Base-by-base conservation (phyloP, 2,797 vertebrate genomes). In the Artibeus jamaicensis region DNA sequence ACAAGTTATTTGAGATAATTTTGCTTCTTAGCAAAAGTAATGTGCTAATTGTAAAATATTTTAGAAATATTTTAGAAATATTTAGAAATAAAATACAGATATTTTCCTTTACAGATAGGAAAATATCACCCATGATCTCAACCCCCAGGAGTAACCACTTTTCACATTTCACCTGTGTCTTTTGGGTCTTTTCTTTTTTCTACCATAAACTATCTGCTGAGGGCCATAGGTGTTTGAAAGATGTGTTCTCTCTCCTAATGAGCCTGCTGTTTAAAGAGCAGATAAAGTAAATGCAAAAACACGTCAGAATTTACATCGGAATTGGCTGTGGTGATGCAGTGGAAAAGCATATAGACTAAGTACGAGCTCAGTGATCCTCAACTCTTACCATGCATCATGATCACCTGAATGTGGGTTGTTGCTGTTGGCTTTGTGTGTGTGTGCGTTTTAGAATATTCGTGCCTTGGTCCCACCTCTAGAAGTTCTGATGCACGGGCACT, bases 41-140 rank as follows among this genome's bases (percentile, higher is more conserved):
- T 55, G n/a, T 89, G 16, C 89, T 89, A 19, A 37, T 88, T 71
- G 81, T 77, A 89, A 46, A 86, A 48, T 21, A 65, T 59, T 87
- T 67, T 44, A 79, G 89, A 94, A 82, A 55, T 89, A 76, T 48
- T n/a, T n/a, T n/a, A n/a, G n/a, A n/a, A n/a, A n/a, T n/a, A n/a
- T n/a, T n/a, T n/a, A n/a, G n/a, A n/a, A n/a, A n/a, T n/a, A n/a
- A n/a, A n/a, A n/a, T n/a, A n/a, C n/a, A n/a, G n/a, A n/a, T n/a
- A n/a, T n/a, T n/a, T n/a, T n/a, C n/a, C n/a, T n/a, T n/a, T n/a
- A n/a, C n/a, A 92, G 21, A 5, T 87, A 34, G 65, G 26, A 71
- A 44, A 81, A 42, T 42, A 57, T 81, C 85, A 92, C 6, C 15
- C 24, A 34, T 74, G 39, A 74, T 68, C 42, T 87, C 48, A 93